Conservation (phyloP, 1,140 invertebrate species). For the Pseudomyrmex concolor region DNA sequence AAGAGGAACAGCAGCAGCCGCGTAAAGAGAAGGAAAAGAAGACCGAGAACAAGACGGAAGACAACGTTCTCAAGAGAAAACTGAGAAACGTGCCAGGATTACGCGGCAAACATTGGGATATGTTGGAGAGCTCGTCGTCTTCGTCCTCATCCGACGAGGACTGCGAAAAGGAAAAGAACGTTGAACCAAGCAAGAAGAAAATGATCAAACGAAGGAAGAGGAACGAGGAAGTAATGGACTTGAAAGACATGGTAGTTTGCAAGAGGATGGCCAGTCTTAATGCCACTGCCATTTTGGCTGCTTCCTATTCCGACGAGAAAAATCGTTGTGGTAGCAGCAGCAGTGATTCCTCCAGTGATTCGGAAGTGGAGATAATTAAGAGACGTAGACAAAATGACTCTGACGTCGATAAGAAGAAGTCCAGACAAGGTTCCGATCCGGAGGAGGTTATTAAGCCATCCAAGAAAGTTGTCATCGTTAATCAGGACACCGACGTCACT, state of each 20-base stretch:
- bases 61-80: slow-evolving; percentile 85
- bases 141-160: slow-evolving; percentile 85
- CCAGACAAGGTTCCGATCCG: slow-evolving; percentile 79
- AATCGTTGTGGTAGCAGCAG: slow-evolving; percentile 85
- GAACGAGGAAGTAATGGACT: slow-evolving; percentile 91
- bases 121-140: slow-evolving; percentile 87
- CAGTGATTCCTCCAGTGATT: slow-evolving; percentile 85
- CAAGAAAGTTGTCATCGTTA: slow-evolving; percentile 89
- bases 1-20: slow-evolving; percentile 54
- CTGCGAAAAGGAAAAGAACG: slow-evolving; percentile 83
- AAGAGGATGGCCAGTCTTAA: slow-evolving; percentile 97
- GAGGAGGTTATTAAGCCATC: slow-evolving; percentile 82
- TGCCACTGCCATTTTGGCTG: slow-evolving; percentile 95
- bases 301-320: slow-evolving; percentile 93
- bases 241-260: slow-evolving; percentile 94
- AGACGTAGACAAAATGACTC: slow-evolving; percentile 86
- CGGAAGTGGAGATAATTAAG: slow-evolving; percentile 83
- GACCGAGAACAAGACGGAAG: slow-evolving; percentile 69
- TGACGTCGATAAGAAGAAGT: slow-evolving; percentile 87
- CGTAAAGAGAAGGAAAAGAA: slow-evolving; percentile 78
- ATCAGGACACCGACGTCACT: slow-evolving; percentile 94
- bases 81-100: slow-evolving; percentile 90
- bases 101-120: slow-evolving; percentile 93
- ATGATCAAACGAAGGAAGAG: slow-evolving; percentile 84
- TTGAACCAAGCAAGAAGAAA: slow-evolving; percentile 78